phyloP scores from a whole-genome alignment of 1,140 invertebrate species.

The Trichogramma pretiosum region DNA sequence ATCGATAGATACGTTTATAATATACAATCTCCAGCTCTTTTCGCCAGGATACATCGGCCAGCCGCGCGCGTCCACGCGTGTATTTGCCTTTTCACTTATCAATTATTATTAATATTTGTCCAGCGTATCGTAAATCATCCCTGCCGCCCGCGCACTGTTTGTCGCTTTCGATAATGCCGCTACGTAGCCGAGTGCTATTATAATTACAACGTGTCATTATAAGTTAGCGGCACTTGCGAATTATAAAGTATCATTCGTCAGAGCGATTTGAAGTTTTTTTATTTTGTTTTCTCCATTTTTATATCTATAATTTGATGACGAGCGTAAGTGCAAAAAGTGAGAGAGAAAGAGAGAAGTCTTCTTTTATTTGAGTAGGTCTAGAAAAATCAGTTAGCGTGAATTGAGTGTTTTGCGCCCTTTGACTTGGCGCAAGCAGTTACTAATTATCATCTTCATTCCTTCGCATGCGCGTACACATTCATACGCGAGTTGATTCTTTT shows the following conservation, averaged over 20 bases:
- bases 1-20: not conserved
- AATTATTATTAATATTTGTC: too few species aligned
- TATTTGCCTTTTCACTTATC: too few species aligned
- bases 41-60: not conserved
- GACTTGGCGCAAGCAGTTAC: slow-evolving; percentile 35
- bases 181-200: too few species aligned
- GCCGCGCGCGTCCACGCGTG: not conserved
- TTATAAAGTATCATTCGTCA: too few species aligned
- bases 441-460: slow-evolving; percentile 44
- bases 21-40: not conserved
- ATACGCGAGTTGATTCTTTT: slow-evolving; percentile 22
- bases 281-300: not conserved
- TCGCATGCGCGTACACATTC: too few species aligned
- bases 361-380: not conserved
- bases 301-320: not conserved
- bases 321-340: not conserved
- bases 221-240: too few species aligned
- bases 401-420: slow-evolving; percentile 31
- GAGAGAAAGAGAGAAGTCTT: not conserved
- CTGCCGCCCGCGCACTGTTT: too few species aligned
- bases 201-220: too few species aligned
- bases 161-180: too few species aligned
- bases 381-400: not conserved
- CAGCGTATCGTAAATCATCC: too few species aligned
- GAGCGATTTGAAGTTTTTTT: not conserved